Evolutionary conservation across 2,113 vertebrate species (phyloP), one percentile per base, ranked within the genome.

Genomic region (Cyphomyrus discorhynchus): DNA sequence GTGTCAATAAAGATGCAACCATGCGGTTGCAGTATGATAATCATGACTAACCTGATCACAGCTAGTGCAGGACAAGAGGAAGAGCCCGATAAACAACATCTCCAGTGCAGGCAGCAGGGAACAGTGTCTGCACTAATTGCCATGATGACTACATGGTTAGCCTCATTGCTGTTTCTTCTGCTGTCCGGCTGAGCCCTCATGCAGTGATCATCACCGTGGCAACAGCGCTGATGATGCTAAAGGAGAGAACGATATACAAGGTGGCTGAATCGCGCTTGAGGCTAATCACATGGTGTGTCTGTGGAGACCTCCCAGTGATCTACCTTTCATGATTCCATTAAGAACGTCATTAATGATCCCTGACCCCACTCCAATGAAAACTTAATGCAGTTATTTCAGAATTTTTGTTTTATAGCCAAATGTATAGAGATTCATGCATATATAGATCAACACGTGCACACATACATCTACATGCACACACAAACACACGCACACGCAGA

Each of bases 21-120:
- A 91, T 90, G 89, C 92, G 88, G 93, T 90, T 91, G 90, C 85
- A 92, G 93, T 93, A 92, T 92, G 82, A 89, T 94, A 91, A 94
- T 93, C 89, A 90, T 42, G 87, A 90, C 90, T 90, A 92, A 92
- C 93, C 92, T 93, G 49, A 91, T 92, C 86, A 1, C 90, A 91
- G 88, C 90, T 82, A 92, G 90, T 92, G 93, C 89, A 92, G 92
- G 90, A 90, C 70, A 92, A 84, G 85, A 91, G 91, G 89, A 8
- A 84, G 90, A 80, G 70, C 3, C 70, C 1, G 15, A 39, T 88
- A 91, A 89, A 66, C 7, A 46, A 39, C 27, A 5, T 86, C 91
- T 92, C 42, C 77, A 45, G 89, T 84, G 89, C 88, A 89, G 3
- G 21, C 89, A 6, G 27, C 31, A 35, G 27, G 39, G 83, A 45